phyloP scores from a whole-genome alignment of 2,113 vertebrate species.

The Tympanuchus pallidicinctus region DNA sequence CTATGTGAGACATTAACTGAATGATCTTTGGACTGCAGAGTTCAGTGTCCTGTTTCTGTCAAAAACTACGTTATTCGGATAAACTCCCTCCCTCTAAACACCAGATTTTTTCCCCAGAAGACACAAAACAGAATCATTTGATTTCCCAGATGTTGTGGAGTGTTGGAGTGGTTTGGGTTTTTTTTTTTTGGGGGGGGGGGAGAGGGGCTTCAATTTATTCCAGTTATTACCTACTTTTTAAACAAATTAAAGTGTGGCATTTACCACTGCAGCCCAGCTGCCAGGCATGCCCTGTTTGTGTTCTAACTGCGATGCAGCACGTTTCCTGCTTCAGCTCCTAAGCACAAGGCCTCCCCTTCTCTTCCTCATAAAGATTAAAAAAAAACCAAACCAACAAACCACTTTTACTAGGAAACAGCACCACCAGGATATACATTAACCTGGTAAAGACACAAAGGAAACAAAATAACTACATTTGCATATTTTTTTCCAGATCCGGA shows the following conservation, averaged over 20 bases:
- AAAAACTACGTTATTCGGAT: neutral
- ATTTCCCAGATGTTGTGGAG: neutral
- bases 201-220: neutral
- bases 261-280: neutral
- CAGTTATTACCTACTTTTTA: neutral
- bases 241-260: neutral
- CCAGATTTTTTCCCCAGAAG: neutral
- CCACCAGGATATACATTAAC: constrained; percentile 1
- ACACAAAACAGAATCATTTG: rapidly evolving
- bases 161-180: too few relatives aligned
- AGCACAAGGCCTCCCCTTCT: neutral
- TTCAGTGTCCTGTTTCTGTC: neutral
- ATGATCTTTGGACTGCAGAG: neutral
- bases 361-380: neutral
- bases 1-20: neutral
- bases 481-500: neutral
- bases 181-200: too few relatives aligned
- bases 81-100: neutral
- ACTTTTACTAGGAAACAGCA: neutral
- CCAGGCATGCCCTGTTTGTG: neutral
- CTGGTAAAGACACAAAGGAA: constrained; percentile 18
- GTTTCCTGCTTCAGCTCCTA: neutral
- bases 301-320: neutral
- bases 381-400: neutral
- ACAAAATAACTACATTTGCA: neutral